Evolutionary conservation across 2,888 invertebrate species (phyloP).

Genomic region (Mantis religiosa): DNA sequence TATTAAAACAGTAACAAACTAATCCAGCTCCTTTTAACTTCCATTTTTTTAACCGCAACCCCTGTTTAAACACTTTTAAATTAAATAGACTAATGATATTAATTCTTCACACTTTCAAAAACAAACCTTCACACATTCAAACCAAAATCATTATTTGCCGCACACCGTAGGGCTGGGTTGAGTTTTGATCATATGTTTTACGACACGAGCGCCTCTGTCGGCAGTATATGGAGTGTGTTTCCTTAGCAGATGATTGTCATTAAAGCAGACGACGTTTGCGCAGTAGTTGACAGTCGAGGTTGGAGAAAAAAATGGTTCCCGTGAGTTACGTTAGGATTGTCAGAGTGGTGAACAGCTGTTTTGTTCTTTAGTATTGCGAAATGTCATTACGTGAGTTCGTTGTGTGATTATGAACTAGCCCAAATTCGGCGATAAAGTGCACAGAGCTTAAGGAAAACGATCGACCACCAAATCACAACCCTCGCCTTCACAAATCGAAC

Average conservation of each 20-base stretch:
- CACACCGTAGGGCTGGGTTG: too few relatives aligned
- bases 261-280: conserved; percentile 14
- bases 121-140: too few relatives aligned
- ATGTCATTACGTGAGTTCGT: neutral
- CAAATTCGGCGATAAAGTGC: conserved; percentile 32
- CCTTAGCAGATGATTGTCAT: conserved; percentile 1
- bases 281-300: neutral
- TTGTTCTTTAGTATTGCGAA: neutral
- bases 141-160: too few relatives aligned
- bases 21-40: too few relatives aligned
- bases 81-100: too few relatives aligned
- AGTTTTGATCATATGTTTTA: neutral
- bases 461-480: conserved; percentile 38
- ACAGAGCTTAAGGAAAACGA: conserved; percentile 25
- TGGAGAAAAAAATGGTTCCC: neutral
- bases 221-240: neutral
- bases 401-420: conserved; percentile 32
- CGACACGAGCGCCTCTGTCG: neutral
- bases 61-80: too few relatives aligned
- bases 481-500: conserved; percentile 42
- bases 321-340: neutral
- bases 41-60: too few relatives aligned
- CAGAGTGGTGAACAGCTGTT: neutral
- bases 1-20: too few relatives aligned
- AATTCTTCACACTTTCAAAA: too few relatives aligned